A percentile compares a stretch with the other conserved stretches of the same genome.
Conservation (phyloP, 2,797 vertebrate species). For the Ficedula albicollis region DNA sequence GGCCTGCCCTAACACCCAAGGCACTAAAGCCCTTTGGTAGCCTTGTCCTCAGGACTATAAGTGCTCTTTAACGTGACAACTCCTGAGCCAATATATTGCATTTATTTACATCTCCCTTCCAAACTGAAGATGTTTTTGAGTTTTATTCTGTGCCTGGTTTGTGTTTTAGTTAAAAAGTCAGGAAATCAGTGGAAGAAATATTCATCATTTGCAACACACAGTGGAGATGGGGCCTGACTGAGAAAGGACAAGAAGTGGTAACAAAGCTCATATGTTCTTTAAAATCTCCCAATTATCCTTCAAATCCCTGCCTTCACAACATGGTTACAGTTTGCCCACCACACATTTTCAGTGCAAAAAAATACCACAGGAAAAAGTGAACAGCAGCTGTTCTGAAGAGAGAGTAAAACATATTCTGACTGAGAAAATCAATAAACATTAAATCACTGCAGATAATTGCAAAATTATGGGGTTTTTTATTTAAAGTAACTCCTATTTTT, state of each 20-base stretch:
- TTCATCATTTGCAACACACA: neutral
- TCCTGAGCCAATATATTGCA: constrained; percentile 1
- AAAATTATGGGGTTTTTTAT: constrained; percentile 11
- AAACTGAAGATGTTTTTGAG: constrained; percentile 23
- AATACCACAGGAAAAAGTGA: neutral
- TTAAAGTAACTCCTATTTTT: neutral
- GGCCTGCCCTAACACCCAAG: neutral
- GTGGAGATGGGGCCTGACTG: neutral
- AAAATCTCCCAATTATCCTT: neutral
- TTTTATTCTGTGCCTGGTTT: neutral
- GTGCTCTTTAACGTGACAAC: neutral
- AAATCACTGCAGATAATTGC: constrained; percentile 9
- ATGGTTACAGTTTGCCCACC: neutral
- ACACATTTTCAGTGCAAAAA: neutral
- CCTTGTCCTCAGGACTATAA: neutral
- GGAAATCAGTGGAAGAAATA: constrained; percentile 16
- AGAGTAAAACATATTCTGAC: neutral
- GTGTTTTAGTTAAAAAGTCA: constrained; percentile 33
- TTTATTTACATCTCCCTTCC: neutral
- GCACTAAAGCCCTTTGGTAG: constrained; percentile 23
- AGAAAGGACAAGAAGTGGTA: neutral
- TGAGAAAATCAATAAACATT: constrained; percentile 14
- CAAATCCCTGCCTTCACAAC: neutral
- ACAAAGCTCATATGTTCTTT: neutral
- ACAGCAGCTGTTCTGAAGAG: neutral